phyloP scores from a whole-genome alignment of 2,113 vertebrate species.

The Chaetodon trifascialis region DNA sequence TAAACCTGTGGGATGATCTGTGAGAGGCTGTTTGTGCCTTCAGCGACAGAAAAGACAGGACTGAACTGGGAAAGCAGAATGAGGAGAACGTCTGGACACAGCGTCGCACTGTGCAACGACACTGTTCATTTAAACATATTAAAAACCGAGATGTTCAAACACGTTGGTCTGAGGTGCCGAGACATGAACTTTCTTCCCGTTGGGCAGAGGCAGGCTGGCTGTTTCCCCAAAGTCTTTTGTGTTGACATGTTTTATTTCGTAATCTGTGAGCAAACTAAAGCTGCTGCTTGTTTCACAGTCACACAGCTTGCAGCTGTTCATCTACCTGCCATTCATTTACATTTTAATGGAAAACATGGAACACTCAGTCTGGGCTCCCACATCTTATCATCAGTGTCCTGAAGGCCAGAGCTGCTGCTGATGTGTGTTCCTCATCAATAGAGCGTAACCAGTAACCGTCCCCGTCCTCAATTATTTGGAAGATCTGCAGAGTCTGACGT shows the following conservation, averaged over 20 bases:
- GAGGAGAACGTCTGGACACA: too few relatives aligned
- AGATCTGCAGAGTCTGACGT: neutral
- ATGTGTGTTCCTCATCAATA: neutral
- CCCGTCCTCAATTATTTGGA: neutral
- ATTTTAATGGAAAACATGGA: constrained; percentile 1
- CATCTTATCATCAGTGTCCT: neutral
- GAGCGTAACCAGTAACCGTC: neutral
- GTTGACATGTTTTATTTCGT: neutral
- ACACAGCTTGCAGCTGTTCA: neutral
- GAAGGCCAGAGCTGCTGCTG: neutral
- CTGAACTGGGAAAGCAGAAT: too few relatives aligned
- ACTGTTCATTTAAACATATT: too few relatives aligned
- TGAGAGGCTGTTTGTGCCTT: too few relatives aligned
- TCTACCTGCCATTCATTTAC: constrained; percentile 11
- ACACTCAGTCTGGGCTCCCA: constrained; percentile 4
- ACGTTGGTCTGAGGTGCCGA: neutral
- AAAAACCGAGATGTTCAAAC: too few relatives aligned
- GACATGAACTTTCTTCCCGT: neutral
- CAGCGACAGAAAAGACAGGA: too few relatives aligned
- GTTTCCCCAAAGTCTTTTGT: neutral
- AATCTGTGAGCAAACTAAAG: neutral
- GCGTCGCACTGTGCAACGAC: too few relatives aligned
- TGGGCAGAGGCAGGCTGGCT: neutral
- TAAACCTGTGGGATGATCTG: too few relatives aligned
- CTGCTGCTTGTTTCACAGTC: too few relatives aligned